Evolutionary conservation across 2,113 vertebrate species (phyloP), one percentile per base, ranked within the genome.

Genomic region (Tragelaphus buxtoni): DNA sequence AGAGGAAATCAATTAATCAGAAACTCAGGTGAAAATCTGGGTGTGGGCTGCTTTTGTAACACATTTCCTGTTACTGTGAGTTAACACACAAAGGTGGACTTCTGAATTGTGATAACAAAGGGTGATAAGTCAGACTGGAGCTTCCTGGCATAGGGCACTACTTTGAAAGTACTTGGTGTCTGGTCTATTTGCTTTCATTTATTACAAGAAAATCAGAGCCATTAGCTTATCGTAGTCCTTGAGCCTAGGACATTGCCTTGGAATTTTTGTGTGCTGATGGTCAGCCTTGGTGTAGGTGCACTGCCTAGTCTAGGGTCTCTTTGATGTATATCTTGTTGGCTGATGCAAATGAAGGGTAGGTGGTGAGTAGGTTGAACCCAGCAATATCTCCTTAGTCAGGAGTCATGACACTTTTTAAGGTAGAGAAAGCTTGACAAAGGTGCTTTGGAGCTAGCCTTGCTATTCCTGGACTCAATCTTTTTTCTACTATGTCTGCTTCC

Each of bases 241-340:
- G 45, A 80, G 16, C 1, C 39, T 39, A 61, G n/a, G 6, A 8
- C 8, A 42, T 0, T 49, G 24, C 9, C 61, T 79, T 65, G 42
- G 58, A 18, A 55, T 69, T 60, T 18, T 51, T 84, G 58, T 81
- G 6, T 58, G 6, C 16, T 84, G 20, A 45, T 2, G 4, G 7
- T 65, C 24, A 39, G 5, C 7, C 17, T 81, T 16, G 24, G 2
- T 10, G n/a, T 49, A 14, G 9, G 45, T 55, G 16, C 6, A 96
- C 35, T 39, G 28, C 11, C 20, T 53, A 10, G 7, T 4, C 58
- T 32, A 53, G 39, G 39, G 18, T 83, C 16, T 35, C n/a, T 53
- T 4, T 35, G 58, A 20, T 14, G 18, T 35, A 20, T 12, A 35
- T 16, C 7, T 3, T 2, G 32, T 1, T 11, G 11, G 24, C 3